phyloP scores from a whole-genome alignment of 2,113 vertebrate genomes.

The Geococcyx californianus region DNA sequence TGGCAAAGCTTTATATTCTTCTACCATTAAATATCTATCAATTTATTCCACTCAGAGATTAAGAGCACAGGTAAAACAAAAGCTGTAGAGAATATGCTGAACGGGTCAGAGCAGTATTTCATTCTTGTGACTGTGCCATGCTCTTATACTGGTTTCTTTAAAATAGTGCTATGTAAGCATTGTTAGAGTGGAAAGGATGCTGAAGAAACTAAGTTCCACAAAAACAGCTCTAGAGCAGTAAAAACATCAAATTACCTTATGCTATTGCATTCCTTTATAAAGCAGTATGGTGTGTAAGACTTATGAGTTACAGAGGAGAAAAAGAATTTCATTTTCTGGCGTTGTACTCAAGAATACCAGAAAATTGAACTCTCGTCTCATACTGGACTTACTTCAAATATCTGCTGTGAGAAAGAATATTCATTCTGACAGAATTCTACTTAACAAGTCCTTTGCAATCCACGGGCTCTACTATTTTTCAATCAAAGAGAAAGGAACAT shows the following conservation, averaged over 20 bases:
- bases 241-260: background rate
- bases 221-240: background rate
- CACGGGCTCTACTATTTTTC: background rate
- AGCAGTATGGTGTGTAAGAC: background rate
- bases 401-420: slow-evolving; percentile 28
- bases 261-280: background rate
- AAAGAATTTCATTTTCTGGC: background rate
- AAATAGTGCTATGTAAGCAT: background rate
- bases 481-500: slow-evolving; percentile 2
- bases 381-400: slow-evolving; percentile 27
- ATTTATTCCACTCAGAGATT: background rate
- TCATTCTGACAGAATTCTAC: slow-evolving; percentile 34
- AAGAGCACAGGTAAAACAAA: background rate
- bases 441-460: background rate
- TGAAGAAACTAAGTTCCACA: background rate
- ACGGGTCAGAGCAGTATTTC: background rate
- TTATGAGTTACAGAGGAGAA: background rate
- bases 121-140: background rate
- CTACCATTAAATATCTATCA: background rate
- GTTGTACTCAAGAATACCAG: background rate
- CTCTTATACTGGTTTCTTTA: background rate
- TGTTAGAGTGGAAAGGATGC: background rate
- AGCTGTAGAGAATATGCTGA: background rate
- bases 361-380: slow-evolving; percentile 9
- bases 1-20: background rate